Evolutionary conservation across 2,797 vertebrate species (phyloP).

Genomic region (Rhinella marina): DNA sequence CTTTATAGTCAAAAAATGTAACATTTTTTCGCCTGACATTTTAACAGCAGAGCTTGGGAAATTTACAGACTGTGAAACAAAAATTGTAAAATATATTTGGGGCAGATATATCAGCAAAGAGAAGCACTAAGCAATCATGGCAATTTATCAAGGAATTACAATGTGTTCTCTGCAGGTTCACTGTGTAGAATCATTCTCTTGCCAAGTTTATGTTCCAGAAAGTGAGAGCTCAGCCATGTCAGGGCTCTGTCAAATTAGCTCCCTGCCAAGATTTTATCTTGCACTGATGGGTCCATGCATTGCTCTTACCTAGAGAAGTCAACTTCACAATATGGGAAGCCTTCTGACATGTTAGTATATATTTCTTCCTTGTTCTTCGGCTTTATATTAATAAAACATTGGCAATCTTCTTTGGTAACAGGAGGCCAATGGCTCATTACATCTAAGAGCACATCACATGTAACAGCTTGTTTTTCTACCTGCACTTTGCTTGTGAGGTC

Average conservation of each 20-base stretch:
- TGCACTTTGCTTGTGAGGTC: slow-evolving; percentile 43
- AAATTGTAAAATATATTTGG: slow-evolving; percentile 63
- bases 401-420: slow-evolving; percentile 55
- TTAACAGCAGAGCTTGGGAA: slow-evolving; percentile 49
- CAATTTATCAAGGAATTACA: slow-evolving; percentile 64
- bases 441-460: slow-evolving; percentile 43
- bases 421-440: slow-evolving; percentile 52
- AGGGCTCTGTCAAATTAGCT: slow-evolving; percentile 62
- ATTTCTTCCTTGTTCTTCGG: slow-evolving; percentile 40
- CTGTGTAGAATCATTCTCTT: slow-evolving; percentile 59
- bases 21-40: slow-evolving; percentile 29
- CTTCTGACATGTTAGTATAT: slow-evolving; percentile 55
- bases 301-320: slow-evolving; percentile 58
- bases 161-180: slow-evolving; percentile 60
- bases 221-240: slow-evolving; percentile 60
- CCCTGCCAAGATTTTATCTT: slow-evolving; percentile 59
- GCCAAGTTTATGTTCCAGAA: slow-evolving; percentile 63
- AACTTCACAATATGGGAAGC: slow-evolving; percentile 57
- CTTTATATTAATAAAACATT: slow-evolving; percentile 57
- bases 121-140: slow-evolving; percentile 60
- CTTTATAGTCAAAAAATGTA: slow-evolving; percentile 38
- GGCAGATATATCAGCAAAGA: slow-evolving; percentile 53
- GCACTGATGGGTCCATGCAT: slow-evolving; percentile 52
- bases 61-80: slow-evolving; percentile 57
- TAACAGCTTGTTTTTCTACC: slow-evolving; percentile 48